phyloP scores from a whole-genome alignment of 1,140 invertebrate genomes.

The Tetramorium simillimum region DNA sequence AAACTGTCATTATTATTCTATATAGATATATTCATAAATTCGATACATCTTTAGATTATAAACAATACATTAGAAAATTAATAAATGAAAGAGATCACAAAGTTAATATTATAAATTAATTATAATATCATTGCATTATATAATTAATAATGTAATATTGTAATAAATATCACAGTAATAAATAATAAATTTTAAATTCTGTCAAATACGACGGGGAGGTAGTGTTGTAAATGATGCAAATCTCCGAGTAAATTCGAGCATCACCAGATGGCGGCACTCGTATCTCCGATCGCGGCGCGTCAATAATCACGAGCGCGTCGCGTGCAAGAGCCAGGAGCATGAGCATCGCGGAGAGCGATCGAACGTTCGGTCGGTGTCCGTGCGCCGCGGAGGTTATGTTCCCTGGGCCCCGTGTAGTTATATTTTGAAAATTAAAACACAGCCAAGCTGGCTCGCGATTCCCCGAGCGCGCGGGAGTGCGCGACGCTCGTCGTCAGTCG shows the following conservation, averaged over 20 bases:
- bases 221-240: background rate
- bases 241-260: background rate
- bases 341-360: background rate
- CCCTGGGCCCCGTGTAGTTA: background rate
- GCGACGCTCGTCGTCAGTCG: background rate
- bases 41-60: too few relatives aligned
- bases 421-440: slow-evolving; percentile 42
- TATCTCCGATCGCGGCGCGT: background rate
- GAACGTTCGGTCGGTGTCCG: background rate
- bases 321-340: background rate
- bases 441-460: slow-evolving; percentile 17
- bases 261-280: slow-evolving; percentile 22
- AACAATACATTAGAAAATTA: too few relatives aligned
- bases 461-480: background rate
- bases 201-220: background rate
- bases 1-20: too few relatives aligned
- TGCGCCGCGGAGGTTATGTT: slow-evolving; percentile 66
- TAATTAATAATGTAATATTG: too few relatives aligned
- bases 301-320: slow-evolving; percentile 44
- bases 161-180: too few relatives aligned
- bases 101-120: too few relatives aligned
- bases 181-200: too few relatives aligned
- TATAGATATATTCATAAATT: too few relatives aligned
- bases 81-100: too few relatives aligned
- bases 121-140: too few relatives aligned